A percentile compares a stretch with the other conserved stretches of the same genome.
Evolutionary conservation across 2,888 invertebrate genomes (phyloP).

Genomic region (Tortrix viridana): DNA sequence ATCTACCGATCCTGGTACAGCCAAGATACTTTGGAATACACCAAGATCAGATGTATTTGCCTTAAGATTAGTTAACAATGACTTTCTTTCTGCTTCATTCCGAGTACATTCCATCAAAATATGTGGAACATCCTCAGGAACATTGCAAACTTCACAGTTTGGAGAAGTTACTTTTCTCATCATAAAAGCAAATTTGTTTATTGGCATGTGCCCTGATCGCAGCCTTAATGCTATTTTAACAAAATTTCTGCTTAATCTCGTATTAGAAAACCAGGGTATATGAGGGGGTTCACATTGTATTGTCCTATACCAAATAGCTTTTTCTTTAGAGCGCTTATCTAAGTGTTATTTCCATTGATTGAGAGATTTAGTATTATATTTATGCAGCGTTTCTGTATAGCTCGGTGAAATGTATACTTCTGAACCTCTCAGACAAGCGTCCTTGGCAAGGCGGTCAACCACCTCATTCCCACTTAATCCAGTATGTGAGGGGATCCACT

Average conservation of each 20-base stretch:
- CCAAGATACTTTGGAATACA: background rate
- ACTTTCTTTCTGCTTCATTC: background rate
- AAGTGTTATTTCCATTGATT: constrained; percentile 29
- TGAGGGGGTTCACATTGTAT: constrained; percentile 22
- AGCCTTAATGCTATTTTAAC: constrained; percentile 25
- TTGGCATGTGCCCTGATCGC: constrained; percentile 37
- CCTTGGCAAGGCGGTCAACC: constrained; percentile 14
- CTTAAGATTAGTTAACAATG: background rate
- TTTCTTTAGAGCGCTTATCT: constrained; percentile 27
- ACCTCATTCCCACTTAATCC: constrained; percentile 17
- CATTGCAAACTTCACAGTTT: background rate
- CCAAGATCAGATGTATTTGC: background rate
- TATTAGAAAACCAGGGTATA: constrained; percentile 21
- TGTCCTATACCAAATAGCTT: constrained; percentile 34
- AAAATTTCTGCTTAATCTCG: constrained; percentile 11
- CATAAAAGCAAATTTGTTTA: constrained; percentile 11
- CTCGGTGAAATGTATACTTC: no score
- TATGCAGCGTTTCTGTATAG: no score
- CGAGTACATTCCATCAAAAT: background rate
- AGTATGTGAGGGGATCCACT: constrained; percentile 33
- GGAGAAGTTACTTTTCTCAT: background rate
- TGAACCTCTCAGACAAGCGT: background rate
- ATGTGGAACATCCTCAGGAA: background rate
- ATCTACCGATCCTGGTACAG: background rate
- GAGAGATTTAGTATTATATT: background rate